Conservation (phyloP, 2,888 invertebrate species). For the Scaptomyza parva region DNA sequence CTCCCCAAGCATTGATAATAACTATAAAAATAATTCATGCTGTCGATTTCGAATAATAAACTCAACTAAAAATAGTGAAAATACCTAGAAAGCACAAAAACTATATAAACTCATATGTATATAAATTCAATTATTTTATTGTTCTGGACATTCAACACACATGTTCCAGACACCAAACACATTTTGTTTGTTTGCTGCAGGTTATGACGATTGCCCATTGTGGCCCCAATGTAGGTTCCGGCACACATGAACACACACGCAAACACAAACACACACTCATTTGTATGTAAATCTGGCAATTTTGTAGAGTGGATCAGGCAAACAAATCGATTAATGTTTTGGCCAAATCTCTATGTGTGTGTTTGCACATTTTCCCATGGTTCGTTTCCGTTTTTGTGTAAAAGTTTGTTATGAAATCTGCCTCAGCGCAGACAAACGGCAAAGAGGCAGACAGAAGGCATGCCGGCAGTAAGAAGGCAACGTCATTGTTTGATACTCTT, state of each 20-base stretch:
- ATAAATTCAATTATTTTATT: constrained; percentile 5
- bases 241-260: neutral
- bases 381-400: constrained; percentile 62
- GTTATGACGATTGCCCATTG: neutral
- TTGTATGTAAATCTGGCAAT: constrained; percentile 19
- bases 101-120: neutral
- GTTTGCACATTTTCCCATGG: constrained; percentile 50
- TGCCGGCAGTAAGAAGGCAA: constrained; percentile 27
- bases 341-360: constrained; percentile 57
- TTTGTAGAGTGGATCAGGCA: constrained; percentile 31
- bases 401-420: constrained; percentile 53
- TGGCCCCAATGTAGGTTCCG: constrained; percentile 18
- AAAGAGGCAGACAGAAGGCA: neutral
- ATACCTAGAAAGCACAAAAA: neutral
- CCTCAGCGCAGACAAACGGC: neutral
- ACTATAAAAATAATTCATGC: constrained; percentile 8
- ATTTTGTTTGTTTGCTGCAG: neutral
- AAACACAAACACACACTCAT: neutral
- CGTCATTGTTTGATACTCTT: constrained; percentile 36
- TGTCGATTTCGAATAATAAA: neutral
- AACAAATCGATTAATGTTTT: constrained; percentile 63
- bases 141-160: neutral
- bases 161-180: neutral
- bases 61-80: neutral
- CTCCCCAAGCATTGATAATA: neutral